phyloP scores from a whole-genome alignment of 2,797 vertebrate genomes.

The Gymnoscopelus braueri region DNA sequence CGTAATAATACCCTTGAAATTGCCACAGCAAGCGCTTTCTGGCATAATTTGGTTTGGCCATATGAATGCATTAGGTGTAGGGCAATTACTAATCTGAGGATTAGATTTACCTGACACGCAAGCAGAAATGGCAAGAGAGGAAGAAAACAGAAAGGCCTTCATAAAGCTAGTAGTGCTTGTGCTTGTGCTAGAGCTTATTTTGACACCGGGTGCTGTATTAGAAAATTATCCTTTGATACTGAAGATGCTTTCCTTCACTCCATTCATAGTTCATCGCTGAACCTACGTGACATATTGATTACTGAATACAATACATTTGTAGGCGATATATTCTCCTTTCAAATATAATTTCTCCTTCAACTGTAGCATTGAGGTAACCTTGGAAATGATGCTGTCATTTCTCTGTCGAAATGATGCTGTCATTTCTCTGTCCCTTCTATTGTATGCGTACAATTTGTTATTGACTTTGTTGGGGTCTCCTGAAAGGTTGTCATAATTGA shows the following conservation, averaged over 20 bases:
- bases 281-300: too few relatives aligned
- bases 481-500: slow-evolving; percentile 42
- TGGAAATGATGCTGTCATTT: slow-evolving; percentile 13
- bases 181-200: slow-evolving; percentile 29
- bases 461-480: slow-evolving; percentile 9
- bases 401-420: slow-evolving; percentile 1
- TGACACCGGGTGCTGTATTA: slow-evolving; percentile 28
- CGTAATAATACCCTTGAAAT: slow-evolving; percentile 71
- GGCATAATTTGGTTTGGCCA: slow-evolving; percentile 72
- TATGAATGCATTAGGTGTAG: slow-evolving; percentile 76
- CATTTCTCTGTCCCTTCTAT: neutral
- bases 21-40: slow-evolving; percentile 75
- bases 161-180: slow-evolving; percentile 2
- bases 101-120: slow-evolving; percentile 73
- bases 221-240: slow-evolving; percentile 14
- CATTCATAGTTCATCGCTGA: neutral
- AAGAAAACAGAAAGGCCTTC: neutral
- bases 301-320: too few relatives aligned
- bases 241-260: neutral
- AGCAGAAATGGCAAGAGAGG: slow-evolving; percentile 34
- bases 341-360: too few relatives aligned
- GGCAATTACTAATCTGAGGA: slow-evolving; percentile 75
- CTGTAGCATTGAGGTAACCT: neutral
- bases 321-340: too few relatives aligned
- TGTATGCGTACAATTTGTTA: neutral